Conservation (phyloP, 2,888 invertebrate genomes). For the Chrysotoxum bicinctum region DNA sequence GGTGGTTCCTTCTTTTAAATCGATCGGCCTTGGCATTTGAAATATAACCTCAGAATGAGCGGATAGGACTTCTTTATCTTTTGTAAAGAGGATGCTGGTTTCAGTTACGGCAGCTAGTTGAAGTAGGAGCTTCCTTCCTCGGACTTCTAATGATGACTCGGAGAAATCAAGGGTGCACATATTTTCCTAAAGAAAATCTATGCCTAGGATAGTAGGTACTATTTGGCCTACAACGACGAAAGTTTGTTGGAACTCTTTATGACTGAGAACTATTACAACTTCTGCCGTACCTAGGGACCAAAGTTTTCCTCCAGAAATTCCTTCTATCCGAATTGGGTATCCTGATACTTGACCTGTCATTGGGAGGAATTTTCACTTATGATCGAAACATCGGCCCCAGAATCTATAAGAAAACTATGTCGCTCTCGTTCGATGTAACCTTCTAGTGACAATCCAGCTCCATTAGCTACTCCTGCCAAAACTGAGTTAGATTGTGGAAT, state of each 20-base stretch:
- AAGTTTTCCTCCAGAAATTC: background rate
- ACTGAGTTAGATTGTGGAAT: background rate
- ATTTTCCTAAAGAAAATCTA: background rate
- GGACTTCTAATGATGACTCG: background rate
- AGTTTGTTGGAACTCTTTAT: background rate
- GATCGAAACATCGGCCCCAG: background rate
- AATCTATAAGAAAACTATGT: background rate
- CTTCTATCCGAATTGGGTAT: background rate
- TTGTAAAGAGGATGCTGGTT: background rate
- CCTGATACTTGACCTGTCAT: background rate
- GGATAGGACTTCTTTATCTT: background rate
- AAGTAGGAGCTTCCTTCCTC: background rate
- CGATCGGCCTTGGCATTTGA: background rate
- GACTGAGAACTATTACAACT: background rate
- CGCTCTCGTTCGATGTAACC: background rate
- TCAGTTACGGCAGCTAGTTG: background rate
- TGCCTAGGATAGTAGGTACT: background rate
- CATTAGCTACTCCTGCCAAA: background rate
- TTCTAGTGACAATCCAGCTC: background rate
- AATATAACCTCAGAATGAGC: background rate
- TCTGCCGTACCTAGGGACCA: constrained; percentile 3
- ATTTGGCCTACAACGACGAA: background rate
- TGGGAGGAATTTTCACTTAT: background rate
- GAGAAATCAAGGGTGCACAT: background rate
- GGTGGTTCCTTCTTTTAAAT: background rate